Conservation (phyloP, 2,113 vertebrate species). For the Chunga burmeisteri region DNA sequence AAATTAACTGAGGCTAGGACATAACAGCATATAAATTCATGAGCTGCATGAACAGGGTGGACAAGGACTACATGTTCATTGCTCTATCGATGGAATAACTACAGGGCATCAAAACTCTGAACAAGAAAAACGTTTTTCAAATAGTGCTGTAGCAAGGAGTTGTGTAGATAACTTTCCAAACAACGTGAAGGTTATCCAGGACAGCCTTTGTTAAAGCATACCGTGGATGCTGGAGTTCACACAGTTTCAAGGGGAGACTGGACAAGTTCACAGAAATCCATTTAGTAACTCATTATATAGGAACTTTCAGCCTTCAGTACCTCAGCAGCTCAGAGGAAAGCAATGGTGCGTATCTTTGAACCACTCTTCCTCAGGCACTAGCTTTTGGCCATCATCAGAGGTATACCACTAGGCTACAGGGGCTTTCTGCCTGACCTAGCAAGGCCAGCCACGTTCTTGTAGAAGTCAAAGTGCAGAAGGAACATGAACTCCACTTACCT, state of each 20-base stretch:
- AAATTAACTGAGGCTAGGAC: not conserved
- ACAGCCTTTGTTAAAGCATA: constrained; percentile 10
- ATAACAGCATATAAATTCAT: not conserved
- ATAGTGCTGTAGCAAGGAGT: not conserved
- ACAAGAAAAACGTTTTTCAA: not conserved
- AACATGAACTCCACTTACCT: not conserved
- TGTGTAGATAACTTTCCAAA: constrained; percentile 10
- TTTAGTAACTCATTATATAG: constrained; percentile 38
- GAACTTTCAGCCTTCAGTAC: not conserved
- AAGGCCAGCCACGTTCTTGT: not conserved
- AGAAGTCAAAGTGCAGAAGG: not conserved
- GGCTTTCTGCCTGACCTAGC: not conserved
- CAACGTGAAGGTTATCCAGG: constrained; percentile 6
- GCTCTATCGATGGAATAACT: not conserved
- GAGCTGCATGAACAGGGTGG: not conserved
- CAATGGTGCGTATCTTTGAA: not conserved
- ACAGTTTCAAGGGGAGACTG: not conserved
- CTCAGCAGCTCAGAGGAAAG: not conserved
- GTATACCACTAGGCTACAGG: not conserved
- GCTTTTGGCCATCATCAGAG: not conserved
- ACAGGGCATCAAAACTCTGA: not conserved
- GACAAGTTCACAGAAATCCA: constrained; percentile 14
- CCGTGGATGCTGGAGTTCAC: not conserved
- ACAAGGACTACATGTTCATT: not conserved
- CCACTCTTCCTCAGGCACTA: not conserved